A percentile compares a stretch with the other conserved stretches of the same genome.
Conservation (phyloP, 2,888 invertebrate genomes). For the Deilephila porcellus region DNA sequence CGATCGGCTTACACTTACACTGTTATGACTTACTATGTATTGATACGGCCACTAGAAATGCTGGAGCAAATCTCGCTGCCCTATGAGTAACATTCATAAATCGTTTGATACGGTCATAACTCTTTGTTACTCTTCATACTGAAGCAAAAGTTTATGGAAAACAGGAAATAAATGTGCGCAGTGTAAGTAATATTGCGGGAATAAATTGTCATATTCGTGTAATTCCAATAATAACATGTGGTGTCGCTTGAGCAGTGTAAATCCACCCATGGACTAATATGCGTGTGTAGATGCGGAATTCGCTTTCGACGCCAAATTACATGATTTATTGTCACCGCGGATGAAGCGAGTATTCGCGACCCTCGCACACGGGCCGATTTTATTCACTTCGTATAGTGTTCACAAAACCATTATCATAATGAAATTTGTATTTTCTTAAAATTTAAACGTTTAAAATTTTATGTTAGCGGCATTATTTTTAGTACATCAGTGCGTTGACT, state of each 20-base stretch:
- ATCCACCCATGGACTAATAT: slow-evolving; percentile 64
- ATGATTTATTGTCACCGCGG: slow-evolving; percentile 81
- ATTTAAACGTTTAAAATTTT: too few species aligned
- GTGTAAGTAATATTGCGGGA: slow-evolving; percentile 57
- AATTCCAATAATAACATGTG: slow-evolving; percentile 73
- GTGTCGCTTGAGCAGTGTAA: slow-evolving; percentile 72
- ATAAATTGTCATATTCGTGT: slow-evolving; percentile 75
- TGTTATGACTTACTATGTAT: slow-evolving; percentile 66
- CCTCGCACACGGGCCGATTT: slow-evolving; percentile 24
- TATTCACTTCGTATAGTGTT: neutral
- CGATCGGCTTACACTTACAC: slow-evolving; percentile 66
- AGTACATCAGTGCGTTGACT: neutral
- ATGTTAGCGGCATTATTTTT: neutral
- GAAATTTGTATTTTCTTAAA: too few species aligned
- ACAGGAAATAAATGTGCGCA: slow-evolving; percentile 62
- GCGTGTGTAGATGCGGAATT: slow-evolving; percentile 57
- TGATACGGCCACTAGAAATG: slow-evolving; percentile 53
- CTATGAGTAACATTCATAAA: slow-evolving; percentile 5
- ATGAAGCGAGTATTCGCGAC: slow-evolving; percentile 46
- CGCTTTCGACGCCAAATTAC: slow-evolving; percentile 78
- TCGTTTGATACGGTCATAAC: slow-evolving; percentile 41
- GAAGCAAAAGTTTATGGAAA: slow-evolving; percentile 42
- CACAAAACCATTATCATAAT: neutral
- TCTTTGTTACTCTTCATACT: slow-evolving; percentile 41
- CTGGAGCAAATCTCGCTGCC: slow-evolving; percentile 36